Conservation (phyloP, 2,113 vertebrate species). For the Talpa occidentalis region DNA sequence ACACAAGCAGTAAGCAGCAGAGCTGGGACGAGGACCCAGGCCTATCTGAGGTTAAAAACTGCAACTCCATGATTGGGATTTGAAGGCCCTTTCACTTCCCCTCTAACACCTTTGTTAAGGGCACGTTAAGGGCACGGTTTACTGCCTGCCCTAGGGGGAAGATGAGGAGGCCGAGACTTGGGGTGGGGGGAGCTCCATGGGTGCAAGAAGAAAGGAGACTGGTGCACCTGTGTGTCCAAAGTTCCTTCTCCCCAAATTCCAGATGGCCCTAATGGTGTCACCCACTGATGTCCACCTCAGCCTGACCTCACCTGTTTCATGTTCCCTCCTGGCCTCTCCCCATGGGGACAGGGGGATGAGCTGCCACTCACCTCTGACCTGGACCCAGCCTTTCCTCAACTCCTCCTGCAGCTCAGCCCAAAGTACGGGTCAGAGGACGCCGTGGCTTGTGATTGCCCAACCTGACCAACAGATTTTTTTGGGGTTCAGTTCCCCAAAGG, state of each 20-base stretch:
- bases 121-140: too few species aligned
- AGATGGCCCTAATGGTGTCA: neutral
- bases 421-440: neutral
- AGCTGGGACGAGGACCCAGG: neutral
- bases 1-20: neutral
- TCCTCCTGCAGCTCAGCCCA: neutral
- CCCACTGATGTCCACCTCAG: neutral
- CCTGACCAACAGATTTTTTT: neutral
- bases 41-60: neutral
- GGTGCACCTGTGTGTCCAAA: neutral
- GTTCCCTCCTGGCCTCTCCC: neutral
- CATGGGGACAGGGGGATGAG: neutral
- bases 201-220: neutral
- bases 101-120: too few species aligned
- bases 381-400: neutral
- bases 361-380: neutral
- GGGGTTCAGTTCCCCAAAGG: neutral
- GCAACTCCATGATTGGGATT: neutral
- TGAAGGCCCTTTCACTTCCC: neutral
- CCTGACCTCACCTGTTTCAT: neutral
- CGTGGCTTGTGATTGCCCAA: neutral
- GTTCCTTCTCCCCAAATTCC: neutral
- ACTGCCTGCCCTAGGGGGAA: neutral
- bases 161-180: neutral
- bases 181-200: accelerated